Percentiles rank a stretch among this genome's conserved stretches.
phyloP scores from a whole-genome alignment of 2,888 invertebrate genomes.

The Pinctada fucata region DNA sequence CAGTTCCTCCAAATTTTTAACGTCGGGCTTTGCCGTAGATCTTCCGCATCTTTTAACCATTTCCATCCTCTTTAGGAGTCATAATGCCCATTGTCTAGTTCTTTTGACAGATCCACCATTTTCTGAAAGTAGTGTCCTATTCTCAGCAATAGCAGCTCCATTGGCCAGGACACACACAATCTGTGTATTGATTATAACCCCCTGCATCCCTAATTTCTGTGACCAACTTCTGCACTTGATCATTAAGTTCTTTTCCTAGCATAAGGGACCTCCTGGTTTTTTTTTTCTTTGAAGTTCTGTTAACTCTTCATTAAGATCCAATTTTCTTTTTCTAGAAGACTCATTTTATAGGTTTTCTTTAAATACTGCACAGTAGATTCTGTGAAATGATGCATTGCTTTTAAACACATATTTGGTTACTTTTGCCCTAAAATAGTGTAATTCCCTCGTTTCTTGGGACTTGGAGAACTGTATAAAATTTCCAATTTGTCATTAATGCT shows the following conservation, averaged over 20 bases:
- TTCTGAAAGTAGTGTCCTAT: conserved; percentile 2
- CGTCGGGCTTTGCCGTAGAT: background rate
- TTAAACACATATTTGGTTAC: background rate
- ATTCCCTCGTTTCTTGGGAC: background rate
- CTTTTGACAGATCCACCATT: conserved; percentile 15
- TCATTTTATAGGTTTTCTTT: background rate
- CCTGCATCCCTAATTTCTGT: conserved; percentile 6
- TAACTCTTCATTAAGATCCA: background rate
- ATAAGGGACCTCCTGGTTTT: conserved; percentile 13
- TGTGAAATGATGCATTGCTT: background rate
- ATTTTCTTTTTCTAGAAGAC: background rate
- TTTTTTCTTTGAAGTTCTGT: conserved; percentile 2
- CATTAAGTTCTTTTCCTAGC: conserved; percentile 13
- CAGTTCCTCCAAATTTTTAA: background rate
- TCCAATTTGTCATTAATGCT: background rate
- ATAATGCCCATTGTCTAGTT: conserved; percentile 1
- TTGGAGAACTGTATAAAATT: background rate
- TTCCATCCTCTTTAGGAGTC: background rate
- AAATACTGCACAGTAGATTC: background rate
- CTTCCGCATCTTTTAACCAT: conserved; percentile 13
- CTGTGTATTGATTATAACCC: conserved; percentile 9
- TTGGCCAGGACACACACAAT: background rate
- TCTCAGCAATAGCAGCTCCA: conserved; percentile 5
- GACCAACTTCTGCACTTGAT: conserved; percentile 17
- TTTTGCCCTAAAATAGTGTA: background rate